Evolutionary conservation across 2,888 invertebrate species (phyloP), one percentile per base, ranked within the genome.

Genomic region (Heteromurus nitidus): DNA sequence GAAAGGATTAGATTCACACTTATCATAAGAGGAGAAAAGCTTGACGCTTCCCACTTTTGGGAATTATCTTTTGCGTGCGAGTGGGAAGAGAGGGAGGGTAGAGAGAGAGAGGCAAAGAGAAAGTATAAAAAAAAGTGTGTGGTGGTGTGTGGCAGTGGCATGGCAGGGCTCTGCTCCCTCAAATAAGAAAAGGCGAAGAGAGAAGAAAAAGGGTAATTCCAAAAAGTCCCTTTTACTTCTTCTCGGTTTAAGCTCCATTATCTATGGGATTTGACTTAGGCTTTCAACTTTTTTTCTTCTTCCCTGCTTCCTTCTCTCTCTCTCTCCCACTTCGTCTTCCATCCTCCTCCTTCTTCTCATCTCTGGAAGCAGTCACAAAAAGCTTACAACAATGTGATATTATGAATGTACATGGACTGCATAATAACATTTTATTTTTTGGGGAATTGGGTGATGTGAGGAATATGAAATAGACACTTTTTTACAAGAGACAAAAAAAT

Each of bases 221-320:
- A 50, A 44, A 72, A 80, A 58, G 70, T 55, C 72, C 22, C 50
- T 70, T 70, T 72, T 65, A 65, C 69, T 80, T 79, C 68, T 72
- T 55, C 44, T 65, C 68, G 72, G 70, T 70, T 80, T 80, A 80
- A 80, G 79, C 79, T 72, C 72, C 72, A 80, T 80, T 80, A 80
- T 80, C 79, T 80, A 80, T 72, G 79, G 79, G 79, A 80, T 80
- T 80, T 72, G 79, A 80, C 72, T 80, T 80, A 65, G 70, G 79
- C 79, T 80, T 82, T 82, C 73, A 82, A 70, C 73, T 77, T 77
- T 76, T 76, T 55, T 64, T 77, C 73, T 76, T 76, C 44, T 64
- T n/a, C 26, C 30, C 30, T 62, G 42, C 44, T 9, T 20, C 20
- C 62, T 44, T 24, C 28, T 65, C 16, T 64, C 50, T 50, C 50